Evolutionary conservation across 2,888 invertebrate genomes (phyloP).

Genomic region (Campoplex capitator): DNA sequence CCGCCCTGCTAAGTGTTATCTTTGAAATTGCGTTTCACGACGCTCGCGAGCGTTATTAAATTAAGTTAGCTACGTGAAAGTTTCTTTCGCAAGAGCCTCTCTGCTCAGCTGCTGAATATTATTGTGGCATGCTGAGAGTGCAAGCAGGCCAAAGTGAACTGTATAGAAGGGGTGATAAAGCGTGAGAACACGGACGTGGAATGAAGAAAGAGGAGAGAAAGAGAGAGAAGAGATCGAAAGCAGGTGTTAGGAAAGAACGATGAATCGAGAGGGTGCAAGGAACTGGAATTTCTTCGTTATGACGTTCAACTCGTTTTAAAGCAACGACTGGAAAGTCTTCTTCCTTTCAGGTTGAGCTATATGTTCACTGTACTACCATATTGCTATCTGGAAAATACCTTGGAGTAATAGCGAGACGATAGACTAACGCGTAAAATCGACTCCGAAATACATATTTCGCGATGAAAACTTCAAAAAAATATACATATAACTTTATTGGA

Average conservation of each 20-base stretch:
- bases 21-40: constrained; percentile 80
- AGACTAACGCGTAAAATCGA: background rate
- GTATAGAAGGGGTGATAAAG: constrained; percentile 46
- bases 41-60: constrained; percentile 78
- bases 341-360: constrained; percentile 5
- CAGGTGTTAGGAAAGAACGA: constrained; percentile 34
- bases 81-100: constrained; percentile 71
- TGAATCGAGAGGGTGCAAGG: constrained; percentile 47
- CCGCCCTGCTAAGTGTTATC: constrained; percentile 78
- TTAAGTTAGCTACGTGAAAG: constrained; percentile 79
- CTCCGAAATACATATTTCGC: background rate
- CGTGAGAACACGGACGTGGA: constrained; percentile 29
- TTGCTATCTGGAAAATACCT: background rate
- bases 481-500: background rate
- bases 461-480: background rate
- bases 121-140: constrained; percentile 51
- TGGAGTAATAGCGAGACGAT: background rate
- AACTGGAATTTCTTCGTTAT: constrained; percentile 43
- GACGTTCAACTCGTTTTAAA: constrained; percentile 13
- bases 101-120: constrained; percentile 58
- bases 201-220: background rate
- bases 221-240: constrained; percentile 14
- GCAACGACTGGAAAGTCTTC: constrained; percentile 12
- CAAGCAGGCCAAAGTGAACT: constrained; percentile 45
- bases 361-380: background rate